These are phyloP conservation scores for Macrochelys suwanniensis DNA, from an alignment of 2,797 vertebrate species.

Conservation along the genomic window DNA sequence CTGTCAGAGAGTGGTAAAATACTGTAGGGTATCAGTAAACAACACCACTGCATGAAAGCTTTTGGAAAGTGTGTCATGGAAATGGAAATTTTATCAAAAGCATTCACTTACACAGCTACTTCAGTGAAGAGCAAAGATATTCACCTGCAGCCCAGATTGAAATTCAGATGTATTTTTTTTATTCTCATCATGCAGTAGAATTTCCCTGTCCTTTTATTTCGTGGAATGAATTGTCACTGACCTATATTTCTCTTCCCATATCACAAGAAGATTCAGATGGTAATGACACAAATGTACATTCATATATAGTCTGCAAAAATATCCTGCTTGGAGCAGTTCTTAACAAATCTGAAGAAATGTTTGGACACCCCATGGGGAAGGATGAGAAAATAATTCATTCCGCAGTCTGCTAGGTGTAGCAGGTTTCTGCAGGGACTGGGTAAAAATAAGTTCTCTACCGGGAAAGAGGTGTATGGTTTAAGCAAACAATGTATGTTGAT, in stretches of 20 bases:
- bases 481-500: background rate
- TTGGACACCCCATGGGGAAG: background rate
- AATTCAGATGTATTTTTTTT: conserved; percentile 33
- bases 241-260: conserved; percentile 33
- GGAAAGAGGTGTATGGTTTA: background rate
- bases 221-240: conserved; percentile 10
- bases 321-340: background rate
- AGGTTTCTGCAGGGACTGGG: background rate
- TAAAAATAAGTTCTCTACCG: background rate
- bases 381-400: background rate
- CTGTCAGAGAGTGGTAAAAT: background rate
- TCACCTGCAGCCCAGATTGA: background rate
- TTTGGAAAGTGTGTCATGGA: background rate
- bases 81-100: background rate
- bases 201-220: conserved; percentile 22
- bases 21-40: background rate
- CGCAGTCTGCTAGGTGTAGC: background rate
- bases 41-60: background rate
- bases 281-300: background rate
- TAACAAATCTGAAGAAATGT: conserved; percentile 12
- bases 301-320: background rate
- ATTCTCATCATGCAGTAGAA: background rate
- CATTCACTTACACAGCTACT: background rate
- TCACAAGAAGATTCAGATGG: background rate
- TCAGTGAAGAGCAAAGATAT: conserved; percentile 15